phyloP scores from a whole-genome alignment of 2,888 invertebrate species.

The Lasioglossum malachurum region DNA sequence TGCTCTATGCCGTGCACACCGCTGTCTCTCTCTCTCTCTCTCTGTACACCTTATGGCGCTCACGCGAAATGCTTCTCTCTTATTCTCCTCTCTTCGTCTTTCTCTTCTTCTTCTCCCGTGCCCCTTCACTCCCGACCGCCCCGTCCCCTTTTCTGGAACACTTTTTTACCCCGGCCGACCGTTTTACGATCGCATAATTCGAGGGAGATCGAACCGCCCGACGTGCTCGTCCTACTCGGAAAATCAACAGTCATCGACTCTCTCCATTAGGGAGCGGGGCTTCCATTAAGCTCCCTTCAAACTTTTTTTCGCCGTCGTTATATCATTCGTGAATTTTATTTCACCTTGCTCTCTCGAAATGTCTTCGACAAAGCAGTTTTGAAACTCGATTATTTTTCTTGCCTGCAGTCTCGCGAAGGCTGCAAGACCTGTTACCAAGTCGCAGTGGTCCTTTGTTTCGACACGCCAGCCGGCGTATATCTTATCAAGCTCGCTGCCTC shows the following conservation, averaged over 20 bases:
- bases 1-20: conserved; percentile 59
- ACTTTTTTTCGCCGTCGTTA: background rate
- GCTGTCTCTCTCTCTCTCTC: conserved; percentile 15
- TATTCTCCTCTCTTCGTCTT: background rate
- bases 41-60: conserved; percentile 50
- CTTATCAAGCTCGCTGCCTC: conserved; percentile 34
- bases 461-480: conserved; percentile 11
- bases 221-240: background rate
- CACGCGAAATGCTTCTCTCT: conserved; percentile 13
- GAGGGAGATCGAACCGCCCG: background rate
- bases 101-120: background rate
- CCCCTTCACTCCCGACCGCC: background rate
- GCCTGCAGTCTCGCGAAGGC: background rate
- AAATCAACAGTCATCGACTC: conserved; percentile 8
- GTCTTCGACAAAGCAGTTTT: background rate
- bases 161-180: conserved; percentile 4
- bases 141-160: background rate
- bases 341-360: background rate
- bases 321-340: background rate
- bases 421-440: background rate
- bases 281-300: background rate
- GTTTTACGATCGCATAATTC: conserved; percentile 1
- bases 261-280: background rate
- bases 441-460: conserved; percentile 30
- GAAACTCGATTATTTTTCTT: background rate